Percentiles rank a stretch among this genome's conserved stretches.
phyloP scores from a whole-genome alignment of 2,888 invertebrate species.

The Agapostemon virescens region DNA sequence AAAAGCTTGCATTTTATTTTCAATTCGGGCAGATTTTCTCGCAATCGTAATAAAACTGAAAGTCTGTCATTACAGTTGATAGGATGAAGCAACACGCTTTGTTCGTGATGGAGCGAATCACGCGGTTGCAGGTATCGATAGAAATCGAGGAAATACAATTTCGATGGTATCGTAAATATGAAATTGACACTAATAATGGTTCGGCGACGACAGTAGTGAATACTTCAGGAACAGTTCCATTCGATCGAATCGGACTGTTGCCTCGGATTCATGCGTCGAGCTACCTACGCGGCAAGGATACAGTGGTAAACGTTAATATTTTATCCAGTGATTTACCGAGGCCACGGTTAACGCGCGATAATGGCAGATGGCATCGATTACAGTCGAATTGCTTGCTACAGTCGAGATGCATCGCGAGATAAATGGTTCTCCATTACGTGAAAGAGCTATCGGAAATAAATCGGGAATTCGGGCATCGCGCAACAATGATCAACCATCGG shows the following conservation, averaged over 20 bases:
- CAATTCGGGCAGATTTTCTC: not conserved
- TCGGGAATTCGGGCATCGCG: not conserved
- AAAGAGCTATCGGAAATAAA: slow-evolving; percentile 21
- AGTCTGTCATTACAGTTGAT: not conserved
- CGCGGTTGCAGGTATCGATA: not conserved
- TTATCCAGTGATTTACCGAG: not conserved
- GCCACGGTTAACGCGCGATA: not conserved
- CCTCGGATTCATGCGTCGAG: not conserved
- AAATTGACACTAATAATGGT: not conserved
- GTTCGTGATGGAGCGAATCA: not conserved
- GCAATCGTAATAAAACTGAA: not conserved
- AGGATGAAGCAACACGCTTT: not conserved
- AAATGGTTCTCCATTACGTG: slow-evolving; percentile 32
- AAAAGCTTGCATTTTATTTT: not conserved
- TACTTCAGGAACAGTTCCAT: not conserved
- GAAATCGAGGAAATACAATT: not conserved
- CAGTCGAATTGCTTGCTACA: slow-evolving; percentile 2
- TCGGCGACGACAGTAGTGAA: not conserved
- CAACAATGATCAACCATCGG: slow-evolving; percentile 28
- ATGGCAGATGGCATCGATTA: slow-evolving; percentile 15
- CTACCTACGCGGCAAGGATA: not conserved
- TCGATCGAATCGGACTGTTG: not conserved
- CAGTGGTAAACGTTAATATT: slow-evolving; percentile 1
- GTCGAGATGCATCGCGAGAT: slow-evolving; percentile 24
- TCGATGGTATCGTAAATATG: not conserved